Percentiles rank a stretch among this genome's conserved stretches.
Evolutionary conservation across 2,797 vertebrate species (phyloP).

Genomic region (Arnoldichthys spilopterus): DNA sequence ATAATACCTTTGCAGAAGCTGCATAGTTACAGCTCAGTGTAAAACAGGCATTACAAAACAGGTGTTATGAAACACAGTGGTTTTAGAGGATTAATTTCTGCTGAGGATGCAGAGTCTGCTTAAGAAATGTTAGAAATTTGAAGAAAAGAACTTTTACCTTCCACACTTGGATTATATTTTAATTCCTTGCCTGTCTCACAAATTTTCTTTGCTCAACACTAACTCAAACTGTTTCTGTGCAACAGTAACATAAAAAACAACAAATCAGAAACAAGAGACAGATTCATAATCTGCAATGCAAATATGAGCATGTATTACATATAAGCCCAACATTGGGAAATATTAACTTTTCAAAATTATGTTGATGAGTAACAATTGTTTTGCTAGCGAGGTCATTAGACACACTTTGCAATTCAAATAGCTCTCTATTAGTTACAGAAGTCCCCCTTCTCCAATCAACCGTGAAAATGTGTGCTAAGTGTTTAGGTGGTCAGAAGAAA

Average conservation of each 20-base stretch:
- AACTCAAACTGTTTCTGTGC: slow-evolving; percentile 26
- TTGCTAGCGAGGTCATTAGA: background rate
- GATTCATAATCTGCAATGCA: slow-evolving; percentile 4
- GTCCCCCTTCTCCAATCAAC: background rate
- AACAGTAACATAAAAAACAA: background rate
- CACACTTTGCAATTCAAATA: slow-evolving; percentile 1
- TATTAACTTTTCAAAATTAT: slow-evolving; percentile 9
- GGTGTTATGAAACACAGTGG: slow-evolving; percentile 8
- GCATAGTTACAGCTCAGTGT: background rate
- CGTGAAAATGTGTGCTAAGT: background rate
- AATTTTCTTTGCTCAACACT: slow-evolving; percentile 34
- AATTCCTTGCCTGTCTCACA: slow-evolving; percentile 25
- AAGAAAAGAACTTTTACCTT: slow-evolving; percentile 17
- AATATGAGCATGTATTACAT: background rate
- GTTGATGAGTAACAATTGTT: background rate
- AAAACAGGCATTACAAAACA: slow-evolving; percentile 15
- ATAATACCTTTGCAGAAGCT: background rate
- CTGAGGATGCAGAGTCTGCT: background rate
- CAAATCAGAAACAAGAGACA: background rate
- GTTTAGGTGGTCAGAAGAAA: background rate
- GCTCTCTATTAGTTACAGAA: background rate
- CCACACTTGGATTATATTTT: slow-evolving; percentile 26
- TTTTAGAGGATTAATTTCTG: slow-evolving; percentile 20
- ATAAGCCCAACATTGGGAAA: background rate
- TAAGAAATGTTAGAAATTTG: slow-evolving; percentile 17